Evolutionary conservation across 2,113 vertebrate species (phyloP).

Genomic region (Phocoena sinus): DNA sequence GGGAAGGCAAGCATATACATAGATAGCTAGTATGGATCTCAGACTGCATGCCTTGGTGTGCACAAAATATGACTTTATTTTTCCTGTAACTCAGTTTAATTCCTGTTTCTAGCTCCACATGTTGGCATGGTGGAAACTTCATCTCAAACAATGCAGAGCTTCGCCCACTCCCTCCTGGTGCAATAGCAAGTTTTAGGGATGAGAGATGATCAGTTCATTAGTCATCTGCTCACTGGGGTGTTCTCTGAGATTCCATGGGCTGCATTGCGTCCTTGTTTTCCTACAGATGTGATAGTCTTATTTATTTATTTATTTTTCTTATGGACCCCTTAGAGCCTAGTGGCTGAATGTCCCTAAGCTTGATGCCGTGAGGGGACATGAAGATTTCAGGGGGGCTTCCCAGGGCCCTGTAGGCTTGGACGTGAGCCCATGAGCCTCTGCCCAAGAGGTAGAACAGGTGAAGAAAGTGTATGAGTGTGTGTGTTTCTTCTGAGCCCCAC

Average conservation of each 20-base stretch:
- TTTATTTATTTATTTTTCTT: background rate
- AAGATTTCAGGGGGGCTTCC: background rate
- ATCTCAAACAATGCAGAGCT: background rate
- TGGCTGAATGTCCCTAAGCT: background rate
- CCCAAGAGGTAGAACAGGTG: background rate
- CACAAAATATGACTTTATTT: background rate
- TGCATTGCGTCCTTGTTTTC: background rate
- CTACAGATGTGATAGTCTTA: background rate
- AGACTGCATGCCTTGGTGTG: background rate
- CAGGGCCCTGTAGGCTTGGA: background rate
- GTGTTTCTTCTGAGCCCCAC: background rate
- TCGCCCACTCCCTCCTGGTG: background rate
- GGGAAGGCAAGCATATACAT: background rate
- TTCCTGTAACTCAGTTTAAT: background rate
- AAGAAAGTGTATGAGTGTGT: background rate
- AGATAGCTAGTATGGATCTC: background rate
- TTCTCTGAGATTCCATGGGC: background rate
- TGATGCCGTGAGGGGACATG: background rate
- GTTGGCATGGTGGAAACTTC: background rate
- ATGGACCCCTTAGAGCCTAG: background rate
- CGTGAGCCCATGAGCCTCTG: background rate
- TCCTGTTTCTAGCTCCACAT: background rate
- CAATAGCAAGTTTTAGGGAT: background rate
- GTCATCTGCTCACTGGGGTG: rapidly evolving
- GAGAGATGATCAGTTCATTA: background rate